Conservation (phyloP, 2,113 vertebrate genomes). For the Cottus gobio region DNA sequence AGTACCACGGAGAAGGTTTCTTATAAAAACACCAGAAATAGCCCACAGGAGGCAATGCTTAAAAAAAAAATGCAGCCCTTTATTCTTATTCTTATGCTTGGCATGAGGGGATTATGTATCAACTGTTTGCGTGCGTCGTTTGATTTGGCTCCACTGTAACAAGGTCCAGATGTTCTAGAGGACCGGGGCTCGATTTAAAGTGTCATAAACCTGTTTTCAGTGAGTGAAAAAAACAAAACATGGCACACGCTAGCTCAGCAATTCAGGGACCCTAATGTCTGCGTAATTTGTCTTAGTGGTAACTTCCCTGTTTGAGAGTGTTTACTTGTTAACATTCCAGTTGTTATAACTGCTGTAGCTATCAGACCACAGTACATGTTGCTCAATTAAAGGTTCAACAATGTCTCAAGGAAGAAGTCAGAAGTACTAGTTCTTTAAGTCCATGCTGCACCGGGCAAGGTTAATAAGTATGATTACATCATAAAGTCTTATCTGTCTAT, state of each 20-base stretch:
- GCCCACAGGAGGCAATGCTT: slow-evolving; percentile 32
- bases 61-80: slow-evolving; percentile 30
- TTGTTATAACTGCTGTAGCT: slow-evolving; percentile 50
- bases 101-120: slow-evolving; percentile 68
- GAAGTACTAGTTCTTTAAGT: neutral
- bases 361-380: slow-evolving; percentile 21
- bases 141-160: slow-evolving; percentile 74
- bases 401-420: neutral
- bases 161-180: slow-evolving; percentile 75
- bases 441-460: neutral
- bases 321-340: slow-evolving; percentile 81
- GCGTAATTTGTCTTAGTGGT: slow-evolving; percentile 74
- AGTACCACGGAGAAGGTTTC: slow-evolving; percentile 31
- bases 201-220: slow-evolving; percentile 76
- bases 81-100: slow-evolving; percentile 54
- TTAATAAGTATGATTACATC: neutral
- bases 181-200: slow-evolving; percentile 62
- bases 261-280: slow-evolving; percentile 65
- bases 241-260: slow-evolving; percentile 50
- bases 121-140: slow-evolving; percentile 75
- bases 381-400: neutral
- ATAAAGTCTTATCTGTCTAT: neutral
- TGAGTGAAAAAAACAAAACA: slow-evolving; percentile 11
- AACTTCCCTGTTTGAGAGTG: slow-evolving; percentile 63
- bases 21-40: slow-evolving; percentile 58